Conservation (phyloP, 53 echinoderm and acorn worm species). For the Glandiceps talaboti region DNA sequence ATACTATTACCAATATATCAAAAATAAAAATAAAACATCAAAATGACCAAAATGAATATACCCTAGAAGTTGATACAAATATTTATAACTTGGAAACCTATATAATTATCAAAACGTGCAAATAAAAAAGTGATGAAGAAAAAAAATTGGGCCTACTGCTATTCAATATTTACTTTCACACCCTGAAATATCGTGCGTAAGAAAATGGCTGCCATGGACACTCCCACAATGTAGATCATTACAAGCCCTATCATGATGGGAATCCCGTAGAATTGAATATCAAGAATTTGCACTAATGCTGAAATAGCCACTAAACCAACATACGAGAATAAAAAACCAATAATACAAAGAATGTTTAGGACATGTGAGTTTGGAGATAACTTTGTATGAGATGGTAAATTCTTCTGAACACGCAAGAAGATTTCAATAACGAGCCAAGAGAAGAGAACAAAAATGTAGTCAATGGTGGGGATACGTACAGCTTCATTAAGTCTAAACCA, state of each 20-base stretch:
- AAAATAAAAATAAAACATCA: no score
- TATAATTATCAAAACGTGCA: not conserved
- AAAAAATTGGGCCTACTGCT: not conserved
- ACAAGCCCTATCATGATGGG: conserved; percentile 48
- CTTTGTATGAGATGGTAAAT: not conserved
- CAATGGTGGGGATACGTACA: conserved; percentile 55
- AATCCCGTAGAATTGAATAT: conserved; percentile 21
- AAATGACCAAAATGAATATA: no score
- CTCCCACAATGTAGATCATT: conserved; percentile 39
- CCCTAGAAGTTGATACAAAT: no score
- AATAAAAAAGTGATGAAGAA: not conserved
- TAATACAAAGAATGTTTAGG: not conserved
- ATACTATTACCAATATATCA: no score
- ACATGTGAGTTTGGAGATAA: not conserved
- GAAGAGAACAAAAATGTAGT: conserved; percentile 38
- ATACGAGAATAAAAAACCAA: not conserved
- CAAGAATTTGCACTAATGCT: not conserved
- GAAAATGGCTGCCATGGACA: conserved; percentile 31
- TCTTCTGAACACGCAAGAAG: conserved; percentile 33
- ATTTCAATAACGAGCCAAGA: conserved; percentile 41
- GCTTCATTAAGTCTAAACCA: conserved; percentile 53
- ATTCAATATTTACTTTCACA: not conserved
- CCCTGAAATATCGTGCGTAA: conserved; percentile 21
- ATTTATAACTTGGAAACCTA: not conserved
- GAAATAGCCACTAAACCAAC: not conserved